phyloP scores from a whole-genome alignment of 2,797 vertebrate species.

The Trematocara caparti region DNA sequence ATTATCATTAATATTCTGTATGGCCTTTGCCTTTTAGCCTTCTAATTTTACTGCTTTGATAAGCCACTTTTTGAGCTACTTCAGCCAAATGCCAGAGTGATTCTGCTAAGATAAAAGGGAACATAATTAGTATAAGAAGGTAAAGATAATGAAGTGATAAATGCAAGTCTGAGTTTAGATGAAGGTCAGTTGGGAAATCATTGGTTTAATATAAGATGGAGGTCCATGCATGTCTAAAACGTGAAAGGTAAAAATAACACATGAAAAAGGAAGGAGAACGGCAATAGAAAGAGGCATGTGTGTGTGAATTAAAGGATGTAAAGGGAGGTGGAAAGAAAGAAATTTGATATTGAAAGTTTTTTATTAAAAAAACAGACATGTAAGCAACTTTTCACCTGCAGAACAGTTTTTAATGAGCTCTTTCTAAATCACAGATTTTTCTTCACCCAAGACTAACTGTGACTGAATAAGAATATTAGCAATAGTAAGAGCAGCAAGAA shows the following conservation, averaged over 20 bases:
- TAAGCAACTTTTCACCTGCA: neutral
- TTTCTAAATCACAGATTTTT: neutral
- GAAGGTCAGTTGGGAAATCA: slow-evolving; percentile 35
- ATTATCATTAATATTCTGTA: neutral
- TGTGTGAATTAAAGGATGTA: neutral
- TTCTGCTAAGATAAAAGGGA: slow-evolving; percentile 45
- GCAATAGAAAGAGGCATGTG: neutral
- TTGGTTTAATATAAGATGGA: slow-evolving; percentile 33
- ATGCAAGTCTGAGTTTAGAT: slow-evolving; percentile 35
- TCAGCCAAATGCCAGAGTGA: slow-evolving; percentile 25
- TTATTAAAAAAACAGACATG: neutral
- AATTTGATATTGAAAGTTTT: neutral
- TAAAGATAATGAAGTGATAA: slow-evolving; percentile 57
- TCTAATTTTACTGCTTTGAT: slow-evolving; percentile 18
- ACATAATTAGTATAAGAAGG: slow-evolving; percentile 50
- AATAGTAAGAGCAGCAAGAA: neutral
- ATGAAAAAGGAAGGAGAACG: neutral
- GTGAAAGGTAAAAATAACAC: slow-evolving; percentile 9
- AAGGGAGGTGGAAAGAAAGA: neutral
- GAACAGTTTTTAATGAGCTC: neutral
- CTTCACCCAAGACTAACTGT: neutral
- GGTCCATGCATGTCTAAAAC: slow-evolving; percentile 25
- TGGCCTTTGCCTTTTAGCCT: neutral
- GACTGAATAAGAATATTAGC: neutral
- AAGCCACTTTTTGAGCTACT: slow-evolving; percentile 31